A percentile compares a stretch with the other conserved stretches of the same genome.
Evolutionary conservation across 2,113 vertebrate genomes (phyloP).

Genomic region (Ovis canadensis): DNA sequence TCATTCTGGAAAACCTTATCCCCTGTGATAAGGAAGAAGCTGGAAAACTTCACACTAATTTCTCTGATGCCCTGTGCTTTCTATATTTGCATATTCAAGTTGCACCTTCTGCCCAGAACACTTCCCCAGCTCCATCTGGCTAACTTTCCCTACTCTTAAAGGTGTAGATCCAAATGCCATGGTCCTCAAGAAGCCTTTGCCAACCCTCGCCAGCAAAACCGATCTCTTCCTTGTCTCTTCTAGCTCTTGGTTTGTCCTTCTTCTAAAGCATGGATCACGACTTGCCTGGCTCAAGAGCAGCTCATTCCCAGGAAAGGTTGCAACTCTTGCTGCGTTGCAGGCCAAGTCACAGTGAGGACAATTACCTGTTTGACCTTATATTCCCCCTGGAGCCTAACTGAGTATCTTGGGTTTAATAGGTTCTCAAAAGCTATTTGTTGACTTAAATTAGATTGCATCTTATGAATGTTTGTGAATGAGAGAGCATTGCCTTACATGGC

Average conservation of each 20-base stretch:
- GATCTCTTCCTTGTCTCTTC: background rate
- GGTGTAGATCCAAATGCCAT: background rate
- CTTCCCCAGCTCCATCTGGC: background rate
- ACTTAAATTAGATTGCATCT: background rate
- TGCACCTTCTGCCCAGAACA: background rate
- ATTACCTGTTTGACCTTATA: background rate
- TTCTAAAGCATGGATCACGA: background rate
- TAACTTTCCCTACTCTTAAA: background rate
- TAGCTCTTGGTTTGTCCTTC: background rate
- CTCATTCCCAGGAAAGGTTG: background rate
- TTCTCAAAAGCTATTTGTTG: background rate
- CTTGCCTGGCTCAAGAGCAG: background rate
- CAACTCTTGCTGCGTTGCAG: background rate
- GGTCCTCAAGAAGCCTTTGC: background rate
- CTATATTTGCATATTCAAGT: background rate
- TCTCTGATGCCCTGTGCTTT: background rate
- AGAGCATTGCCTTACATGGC: conserved; percentile 5
- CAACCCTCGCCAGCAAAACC: background rate
- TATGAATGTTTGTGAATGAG: background rate
- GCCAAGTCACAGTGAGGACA: background rate
- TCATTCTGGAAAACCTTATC: background rate
- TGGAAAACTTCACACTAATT: background rate
- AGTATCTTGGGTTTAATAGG: background rate
- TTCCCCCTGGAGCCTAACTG: background rate
- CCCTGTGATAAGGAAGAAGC: background rate